Evolutionary conservation across 2,113 vertebrate genomes (phyloP), one percentile per base, ranked within the genome.

Genomic region (Chaetodon auriga): DNA sequence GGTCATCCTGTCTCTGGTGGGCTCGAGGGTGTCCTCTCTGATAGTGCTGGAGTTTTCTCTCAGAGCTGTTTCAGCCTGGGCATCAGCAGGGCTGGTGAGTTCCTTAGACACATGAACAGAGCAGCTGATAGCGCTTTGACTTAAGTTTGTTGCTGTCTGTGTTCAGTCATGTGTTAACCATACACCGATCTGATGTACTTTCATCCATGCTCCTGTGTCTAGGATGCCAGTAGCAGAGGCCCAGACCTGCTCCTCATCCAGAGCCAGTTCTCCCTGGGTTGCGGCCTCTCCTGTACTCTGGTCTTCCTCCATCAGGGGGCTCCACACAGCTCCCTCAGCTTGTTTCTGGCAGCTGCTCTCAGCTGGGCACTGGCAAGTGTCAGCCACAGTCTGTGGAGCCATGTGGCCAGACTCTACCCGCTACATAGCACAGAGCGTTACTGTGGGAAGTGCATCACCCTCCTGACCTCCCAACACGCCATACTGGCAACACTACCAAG

Each of bases 1-100:
- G 0, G 78, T 57, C 2, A 16, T 96, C 43, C 92, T 97, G 87
- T 95, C 94, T 0, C 2, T 95, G 71, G 92, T 97, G 76, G 96
- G 96, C 35, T 63, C 89, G 0, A 95, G 96, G 0, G 97, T 97
- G 74, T 96, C 96, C 0, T 95, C 97, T 0, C 94, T 99, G 45
- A 94, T 98, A 77, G 96, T 96, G 21, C 95, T 99, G 60, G 97
- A 98, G 91, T 98, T 99, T 93, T 97, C 95, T 64, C 96, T 99
- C 75, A 89, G 97, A 0, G 96, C 96, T 0, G 0, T 95, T 18
- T 96, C 96, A 68, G 88, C 85, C 3, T 36, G 94, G 85, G 85
- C 94, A 1, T 94, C 96, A 49, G 81, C 92, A 0, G 14, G 87
- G 82, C 92, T 94, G 95, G 97, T 97, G 90, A 94, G 95, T 1